Evolutionary conservation across 2,797 vertebrate genomes (phyloP).

Genomic region (Danio kyathit): DNA sequence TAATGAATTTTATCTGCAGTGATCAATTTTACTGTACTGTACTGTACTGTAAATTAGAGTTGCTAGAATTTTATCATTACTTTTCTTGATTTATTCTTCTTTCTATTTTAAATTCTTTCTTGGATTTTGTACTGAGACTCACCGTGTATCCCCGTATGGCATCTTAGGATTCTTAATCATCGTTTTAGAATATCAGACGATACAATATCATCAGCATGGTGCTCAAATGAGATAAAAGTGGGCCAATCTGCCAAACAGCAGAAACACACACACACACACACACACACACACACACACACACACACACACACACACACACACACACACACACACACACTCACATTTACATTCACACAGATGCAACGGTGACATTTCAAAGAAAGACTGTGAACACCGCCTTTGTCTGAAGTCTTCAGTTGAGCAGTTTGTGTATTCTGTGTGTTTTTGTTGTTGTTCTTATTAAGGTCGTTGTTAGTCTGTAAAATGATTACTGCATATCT

Average conservation of each 20-base stretch:
- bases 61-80: no score
- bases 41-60: no score
- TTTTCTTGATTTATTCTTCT: neutral
- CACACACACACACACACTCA: neutral
- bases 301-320: neutral
- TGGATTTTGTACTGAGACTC: neutral
- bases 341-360: neutral
- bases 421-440: conserved; percentile 55
- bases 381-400: conserved; percentile 1
- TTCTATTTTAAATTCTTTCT: neutral
- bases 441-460: conserved; percentile 47
- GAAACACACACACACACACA: neutral
- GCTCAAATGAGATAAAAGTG: conserved; percentile 19
- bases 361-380: conserved; percentile 7
- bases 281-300: neutral
- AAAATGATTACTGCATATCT: conserved; percentile 58
- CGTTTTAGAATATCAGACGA: neutral
- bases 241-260: neutral
- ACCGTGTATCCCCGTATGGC: neutral
- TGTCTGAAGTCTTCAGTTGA: conserved; percentile 35
- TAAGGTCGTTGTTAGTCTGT: conserved; percentile 52
- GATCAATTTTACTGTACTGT: neutral
- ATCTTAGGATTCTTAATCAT: neutral
- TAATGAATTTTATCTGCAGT: neutral
- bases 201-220: neutral